Base-by-base conservation (phyloP, 1,140 invertebrate species). In the Neoseiulus cucumeris region DNA sequence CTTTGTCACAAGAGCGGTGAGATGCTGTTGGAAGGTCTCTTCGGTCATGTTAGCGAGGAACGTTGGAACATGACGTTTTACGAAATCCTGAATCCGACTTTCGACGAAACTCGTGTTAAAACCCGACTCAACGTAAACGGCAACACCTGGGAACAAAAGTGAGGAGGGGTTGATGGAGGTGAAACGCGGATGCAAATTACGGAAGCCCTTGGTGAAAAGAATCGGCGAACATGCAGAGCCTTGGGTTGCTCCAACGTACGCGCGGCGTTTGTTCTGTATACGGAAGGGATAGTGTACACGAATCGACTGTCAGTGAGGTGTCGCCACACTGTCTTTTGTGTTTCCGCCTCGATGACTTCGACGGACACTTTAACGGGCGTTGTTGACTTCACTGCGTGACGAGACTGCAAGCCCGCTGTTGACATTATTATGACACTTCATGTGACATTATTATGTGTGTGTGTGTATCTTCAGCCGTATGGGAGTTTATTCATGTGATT, bases 51-150 rank as follows among this genome's bases (percentile, higher is more conserved):
- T 25, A 14, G 25, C 22, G 14, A 59, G 51, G 51, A 59, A 59
- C 17, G 51, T 59, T 6, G 25, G 14, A 25, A 59, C 51, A 9
- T 59, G 51, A 5, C 12, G 25, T 25, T 25, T 59, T 33, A 59
- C 33, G 51, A 18, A 59, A 59, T 59, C 51, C 22, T 33, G 51
- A 59, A 59, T 59, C 25, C 51, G 51, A 59, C 14, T 59, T 59
- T 59, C 51, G 4, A 59, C 22, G 14, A 59, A 33, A 59, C 25
- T 29, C 14, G 51, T 59, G 33, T 59, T 59, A 20, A 17, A 59
- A 25, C 25, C 51, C 51, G 51, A 59, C 22, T 59, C 51, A 20
- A 59, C 51, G 51, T 29, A 59, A 1, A 59, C 51, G 14, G 51
- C 33, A 25, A 59, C 51, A 25, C 51, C 51, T 59, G 51, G n/a